Base-by-base conservation (phyloP, 2,797 vertebrate genomes). In the Amblyopsis hoosieri region DNA sequence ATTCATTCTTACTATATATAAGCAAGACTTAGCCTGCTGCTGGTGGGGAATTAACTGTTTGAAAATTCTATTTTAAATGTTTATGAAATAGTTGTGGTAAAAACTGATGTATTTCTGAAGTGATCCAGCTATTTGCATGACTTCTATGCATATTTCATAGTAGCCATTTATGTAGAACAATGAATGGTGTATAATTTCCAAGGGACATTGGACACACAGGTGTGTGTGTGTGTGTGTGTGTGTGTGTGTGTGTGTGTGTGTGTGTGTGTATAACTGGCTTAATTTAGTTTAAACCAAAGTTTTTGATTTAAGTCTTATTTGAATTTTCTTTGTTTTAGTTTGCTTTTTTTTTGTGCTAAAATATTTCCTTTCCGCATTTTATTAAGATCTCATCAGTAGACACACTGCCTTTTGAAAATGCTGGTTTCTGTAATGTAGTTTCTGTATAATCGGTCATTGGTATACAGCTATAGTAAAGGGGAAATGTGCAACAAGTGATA, bases 231-330 rank as follows among this genome's bases (percentile, higher is more conserved):
- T 67, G 64, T 65, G 31, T 57, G 62, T 62, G 45, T 23, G 71
- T 67, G 72, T 67, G 64, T 67, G 31, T 57, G 62, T 64, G 17
- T 17, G 17, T 17, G 17, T 17, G 17, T 17, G 17, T 17, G 17
- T 17, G 17, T 17, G 57, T 68, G 56, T 71, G 46, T 72, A 12
- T 67, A 50, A 74, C 56, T 60, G 29, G 60, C 71, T 83, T 64
- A 42, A 54, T 85, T 83, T 89, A 72, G 65, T 91, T 91, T 81
- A 90, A 86, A 91, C 91, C 92, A 93, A 92, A 93, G 90, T 91
- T 75, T 88, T 80, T 68, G 56, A 78, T 82, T 80, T 12, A 48
- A 46, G 52, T 76, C n/a, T 56, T 72, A 71, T 78, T 58, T 86
- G 64, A 80, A 65, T 78, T 64, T 23, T 3, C 19, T 23, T 23